Conservation (phyloP, 2,113 vertebrate genomes). For the Larimichthys crocea region DNA sequence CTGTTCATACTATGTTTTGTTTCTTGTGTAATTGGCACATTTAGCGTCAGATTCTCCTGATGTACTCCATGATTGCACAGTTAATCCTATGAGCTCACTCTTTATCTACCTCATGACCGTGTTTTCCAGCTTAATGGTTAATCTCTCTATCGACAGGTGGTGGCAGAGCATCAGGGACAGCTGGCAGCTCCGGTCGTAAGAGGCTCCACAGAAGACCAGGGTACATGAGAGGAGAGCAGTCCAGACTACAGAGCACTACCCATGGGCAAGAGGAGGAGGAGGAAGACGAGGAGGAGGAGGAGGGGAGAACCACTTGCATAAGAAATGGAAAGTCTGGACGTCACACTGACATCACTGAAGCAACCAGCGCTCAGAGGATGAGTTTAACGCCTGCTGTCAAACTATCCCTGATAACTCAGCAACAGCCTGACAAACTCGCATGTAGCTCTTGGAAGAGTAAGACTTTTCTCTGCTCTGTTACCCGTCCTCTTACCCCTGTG, state of each 20-base stretch:
- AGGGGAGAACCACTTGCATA: slow-evolving; percentile 29
- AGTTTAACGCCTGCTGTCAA: slow-evolving; percentile 44
- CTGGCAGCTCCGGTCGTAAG: slow-evolving; percentile 66
- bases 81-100: slow-evolving; percentile 50
- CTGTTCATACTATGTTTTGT: not conserved
- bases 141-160: slow-evolving; percentile 76
- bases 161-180: slow-evolving; percentile 64
- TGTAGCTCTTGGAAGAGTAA: slow-evolving; percentile 36
- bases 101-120: slow-evolving; percentile 49
- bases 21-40: slow-evolving; percentile 24
- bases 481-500: not conserved
- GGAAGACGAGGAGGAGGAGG: slow-evolving; percentile 57
- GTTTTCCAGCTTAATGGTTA: slow-evolving; percentile 72
- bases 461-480: slow-evolving; percentile 3
- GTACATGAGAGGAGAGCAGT: slow-evolving; percentile 84
- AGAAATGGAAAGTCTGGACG: slow-evolving; percentile 54
- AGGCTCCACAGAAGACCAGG: slow-evolving; percentile 85
- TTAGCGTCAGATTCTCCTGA: slow-evolving; percentile 6
- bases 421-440: slow-evolving; percentile 11
- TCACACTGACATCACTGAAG: slow-evolving; percentile 39
- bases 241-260: slow-evolving; percentile 53
- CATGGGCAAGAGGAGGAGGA: slow-evolving; percentile 54
- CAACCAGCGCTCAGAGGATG: slow-evolving; percentile 34
- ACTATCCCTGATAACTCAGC: slow-evolving; percentile 41
- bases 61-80: slow-evolving; percentile 15